Evolutionary conservation across 2,888 invertebrate genomes (phyloP), one percentile per base, ranked within the genome.

Genomic region (Drymonia ruficornis): DNA sequence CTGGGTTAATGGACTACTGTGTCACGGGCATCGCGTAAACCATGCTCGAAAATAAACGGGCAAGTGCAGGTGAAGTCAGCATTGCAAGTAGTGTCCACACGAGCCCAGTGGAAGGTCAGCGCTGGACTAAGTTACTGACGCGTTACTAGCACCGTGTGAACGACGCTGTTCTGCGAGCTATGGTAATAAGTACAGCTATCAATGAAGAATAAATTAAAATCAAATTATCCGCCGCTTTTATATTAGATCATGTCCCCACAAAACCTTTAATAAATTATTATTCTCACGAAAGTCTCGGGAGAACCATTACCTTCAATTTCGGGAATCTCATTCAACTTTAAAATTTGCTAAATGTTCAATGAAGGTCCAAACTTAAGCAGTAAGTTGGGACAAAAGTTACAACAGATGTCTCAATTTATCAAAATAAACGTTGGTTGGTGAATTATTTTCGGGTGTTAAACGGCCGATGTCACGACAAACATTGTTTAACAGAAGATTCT

Each of bases 271-370:
- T 36, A 36, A 36, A 36, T n/a, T 36, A 36, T 13, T 13, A 36
- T 3, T 3, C 13, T 4, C 36, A 5, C 36, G 5, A 31, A 31
- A 36, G n/a, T 36, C 13, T 36, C 36, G n/a, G 36, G 5, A 15
- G 40, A 40, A 5, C 16, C 16, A 40, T 40, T 40, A 16, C 40
- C 40, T 40, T 16, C 9, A 40, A 40, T 40, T 40, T 16, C 8
- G 16, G 7, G 40, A 40, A 15, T 16, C 40, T 16, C 40, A 16
- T 15, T 40, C 40, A 15, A 16, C 40, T 40, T 16, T 40, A 53
- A 48, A 61, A 59, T 68, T 50, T 46, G 29, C 51, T 59, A 52
- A 53, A 68, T 65, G 61, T 64, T 58, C 61, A 61, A 66, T 61
- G 56, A 65, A 55, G 18, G 19, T 19, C 36, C 31, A 34, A 44